Evolutionary conservation across 1,140 invertebrate species (phyloP), one percentile per base, ranked within the genome.

Genomic region (Lordiphosa clarofinis): DNA sequence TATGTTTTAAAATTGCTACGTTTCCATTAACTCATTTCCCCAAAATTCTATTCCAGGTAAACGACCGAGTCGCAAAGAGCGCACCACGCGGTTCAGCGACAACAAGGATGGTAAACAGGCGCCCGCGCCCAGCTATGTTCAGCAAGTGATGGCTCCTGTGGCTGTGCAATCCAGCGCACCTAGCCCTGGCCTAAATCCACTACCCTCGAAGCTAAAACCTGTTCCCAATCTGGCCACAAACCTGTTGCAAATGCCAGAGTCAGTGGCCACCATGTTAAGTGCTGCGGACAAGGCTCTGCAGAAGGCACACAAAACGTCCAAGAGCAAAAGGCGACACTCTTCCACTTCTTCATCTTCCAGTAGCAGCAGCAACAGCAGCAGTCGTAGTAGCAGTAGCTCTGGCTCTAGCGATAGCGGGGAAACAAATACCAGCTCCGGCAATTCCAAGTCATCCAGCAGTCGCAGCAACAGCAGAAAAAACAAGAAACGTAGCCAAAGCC

Each of bases 1-100:
- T 75, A 60, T 36, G 10, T 57, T 54, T 39, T 21, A 35, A 3
- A 1, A 0, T 4, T 7, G 0, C 4, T 28, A 2, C 11, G 3
- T 2, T 2, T 12, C 2, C 10, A 3, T 33, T 12, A 4, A 4
- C 9, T n/a, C 35, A 11, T 10, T 33, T 44, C 10, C n/a, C n/a
- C 3, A 7, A 15, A n/a, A 9, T 31, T 0, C 31, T 5, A 4
- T 9, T 3, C 10, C 33, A 75, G 81, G 82, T 8, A 88, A 88
- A 60, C 69, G 87, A 0, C 62, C 60, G 4, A 87, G 73, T 12
- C 79, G 79, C 4, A 87, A 74, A 40, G 87, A 88, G 44, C 67
- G 87, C 1, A 87, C 81, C 4, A 87, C 87, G 0, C 79, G 87
- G 8, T 88, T 88, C 19, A 88, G 87, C 53, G 87, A 88, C 63